phyloP scores from a whole-genome alignment of 2,797 vertebrate genomes.

The Distichodus sexfasciatus region DNA sequence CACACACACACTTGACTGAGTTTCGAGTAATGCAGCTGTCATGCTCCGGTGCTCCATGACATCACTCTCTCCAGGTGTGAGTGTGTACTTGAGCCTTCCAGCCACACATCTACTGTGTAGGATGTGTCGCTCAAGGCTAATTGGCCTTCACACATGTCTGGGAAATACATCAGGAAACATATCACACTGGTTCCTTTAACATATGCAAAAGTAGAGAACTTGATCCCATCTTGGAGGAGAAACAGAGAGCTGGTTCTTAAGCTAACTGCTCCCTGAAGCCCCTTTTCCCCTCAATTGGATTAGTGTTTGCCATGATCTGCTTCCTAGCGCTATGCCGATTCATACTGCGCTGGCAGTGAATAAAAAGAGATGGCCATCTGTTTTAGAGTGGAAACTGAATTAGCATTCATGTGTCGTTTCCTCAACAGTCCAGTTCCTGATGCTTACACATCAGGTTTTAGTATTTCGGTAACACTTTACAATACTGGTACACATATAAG shows the following conservation, averaged over 20 bases:
- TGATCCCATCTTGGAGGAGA: neutral
- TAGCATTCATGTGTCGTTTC: conserved; percentile 25
- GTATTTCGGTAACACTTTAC: neutral
- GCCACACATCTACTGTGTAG: neutral
- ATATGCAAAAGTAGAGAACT: conserved; percentile 3
- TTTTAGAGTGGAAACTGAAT: conserved; percentile 33
- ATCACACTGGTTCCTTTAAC: neutral
- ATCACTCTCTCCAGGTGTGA: conserved; percentile 47
- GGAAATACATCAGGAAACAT: neutral
- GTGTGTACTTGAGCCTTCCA: neutral
- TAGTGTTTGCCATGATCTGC: conserved; percentile 28
- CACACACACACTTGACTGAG: conserved; percentile 51
- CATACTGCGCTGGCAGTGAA: conserved; percentile 25
- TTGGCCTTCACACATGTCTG: neutral
- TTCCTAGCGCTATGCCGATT: conserved; percentile 19
- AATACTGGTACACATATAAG: too few relatives aligned
- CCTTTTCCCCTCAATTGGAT: conserved; percentile 11
- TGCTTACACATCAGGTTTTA: conserved; percentile 29
- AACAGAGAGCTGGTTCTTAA: conserved; percentile 10
- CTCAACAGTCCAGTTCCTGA: conserved; percentile 5
- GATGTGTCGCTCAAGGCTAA: neutral
- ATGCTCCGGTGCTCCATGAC: conserved; percentile 52
- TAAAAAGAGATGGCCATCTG: conserved; percentile 41
- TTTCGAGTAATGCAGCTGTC: conserved; percentile 61
- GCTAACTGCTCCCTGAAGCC: conserved; percentile 18